Percentiles rank a stretch among this genome's conserved stretches.
Conservation (phyloP, 2,888 invertebrate species). For the Orchestes rusci region DNA sequence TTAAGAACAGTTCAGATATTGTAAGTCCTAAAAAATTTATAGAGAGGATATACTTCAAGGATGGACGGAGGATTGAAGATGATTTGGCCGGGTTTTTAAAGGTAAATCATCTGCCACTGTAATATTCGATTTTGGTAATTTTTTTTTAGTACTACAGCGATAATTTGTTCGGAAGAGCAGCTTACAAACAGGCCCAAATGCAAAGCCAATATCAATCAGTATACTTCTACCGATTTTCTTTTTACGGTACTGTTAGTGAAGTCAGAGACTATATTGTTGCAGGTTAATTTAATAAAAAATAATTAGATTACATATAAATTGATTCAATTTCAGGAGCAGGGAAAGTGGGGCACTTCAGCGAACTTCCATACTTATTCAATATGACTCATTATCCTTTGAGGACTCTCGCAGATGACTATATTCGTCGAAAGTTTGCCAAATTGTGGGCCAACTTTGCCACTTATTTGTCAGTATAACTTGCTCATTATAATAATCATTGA, state of each 20-base stretch:
- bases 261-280: slow-evolving; percentile 4
- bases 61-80: slow-evolving; percentile 2
- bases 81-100: slow-evolving; percentile 9
- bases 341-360: slow-evolving; percentile 32
- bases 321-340: slow-evolving; percentile 26
- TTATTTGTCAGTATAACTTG: slow-evolving; percentile 41
- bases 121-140: slow-evolving; percentile 3
- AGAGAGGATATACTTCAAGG: slow-evolving; percentile 6
- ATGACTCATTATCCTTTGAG: slow-evolving; percentile 17
- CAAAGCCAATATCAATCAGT: slow-evolving; percentile 25
- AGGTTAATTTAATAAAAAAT: background rate
- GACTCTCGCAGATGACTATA: slow-evolving; percentile 24
- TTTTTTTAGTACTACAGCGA: slow-evolving; percentile 27
- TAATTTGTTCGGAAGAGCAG: slow-evolving; percentile 23
- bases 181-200: slow-evolving; percentile 25
- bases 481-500: background rate
- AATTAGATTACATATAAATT: background rate
- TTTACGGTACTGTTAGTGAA: slow-evolving; percentile 23
- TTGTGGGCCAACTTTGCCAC: slow-evolving; percentile 57
- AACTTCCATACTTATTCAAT: slow-evolving; percentile 32
- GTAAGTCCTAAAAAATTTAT: slow-evolving; percentile 3
- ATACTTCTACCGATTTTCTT: slow-evolving; percentile 28
- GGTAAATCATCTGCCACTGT: too few relatives aligned
- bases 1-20: slow-evolving; percentile 5
- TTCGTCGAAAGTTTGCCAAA: slow-evolving; percentile 24